A percentile compares a stretch with the other conserved stretches of the same genome.
Evolutionary conservation across 1,140 invertebrate genomes (phyloP).

Genomic region (Trypoxylus dichotomus): DNA sequence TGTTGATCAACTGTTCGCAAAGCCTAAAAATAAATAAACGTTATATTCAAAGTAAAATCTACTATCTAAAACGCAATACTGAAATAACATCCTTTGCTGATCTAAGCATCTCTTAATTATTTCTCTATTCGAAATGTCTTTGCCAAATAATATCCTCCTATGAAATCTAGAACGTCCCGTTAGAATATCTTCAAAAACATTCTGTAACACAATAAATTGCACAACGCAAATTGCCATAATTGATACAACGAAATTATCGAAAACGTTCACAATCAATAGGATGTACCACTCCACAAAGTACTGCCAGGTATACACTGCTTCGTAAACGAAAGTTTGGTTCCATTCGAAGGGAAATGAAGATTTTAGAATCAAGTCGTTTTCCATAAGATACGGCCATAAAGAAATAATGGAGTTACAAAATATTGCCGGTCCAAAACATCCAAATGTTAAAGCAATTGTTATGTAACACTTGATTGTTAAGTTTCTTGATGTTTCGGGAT

Average conservation of each 20-base stretch:
- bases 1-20: not conserved
- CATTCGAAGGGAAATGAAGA: slow-evolving; percentile 1
- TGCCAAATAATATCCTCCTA: not conserved
- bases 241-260: slow-evolving; percentile 6
- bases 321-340: slow-evolving; percentile 24
- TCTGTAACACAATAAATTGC: slow-evolving; percentile 11
- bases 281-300: slow-evolving; percentile 18
- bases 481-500: not conserved
- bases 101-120: slow-evolving; percentile 9
- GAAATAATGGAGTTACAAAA: slow-evolving; percentile 1
- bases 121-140: not conserved
- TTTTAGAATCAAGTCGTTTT: not conserved
- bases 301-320: slow-evolving; percentile 12
- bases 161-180: slow-evolving; percentile 1
- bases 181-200: not conserved
- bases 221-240: slow-evolving; percentile 2
- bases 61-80: not conserved
- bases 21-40: not conserved
- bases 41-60: not conserved
- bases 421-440: not conserved
- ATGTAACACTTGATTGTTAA: not conserved
- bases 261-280: not conserved
- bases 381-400: not conserved
- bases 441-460: not conserved
- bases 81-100: not conserved